A percentile compares a stretch with the other conserved stretches of the same genome.
phyloP scores from a whole-genome alignment of 53 echinoderm and acorn worm species.

The Patiria pectinifera region DNA sequence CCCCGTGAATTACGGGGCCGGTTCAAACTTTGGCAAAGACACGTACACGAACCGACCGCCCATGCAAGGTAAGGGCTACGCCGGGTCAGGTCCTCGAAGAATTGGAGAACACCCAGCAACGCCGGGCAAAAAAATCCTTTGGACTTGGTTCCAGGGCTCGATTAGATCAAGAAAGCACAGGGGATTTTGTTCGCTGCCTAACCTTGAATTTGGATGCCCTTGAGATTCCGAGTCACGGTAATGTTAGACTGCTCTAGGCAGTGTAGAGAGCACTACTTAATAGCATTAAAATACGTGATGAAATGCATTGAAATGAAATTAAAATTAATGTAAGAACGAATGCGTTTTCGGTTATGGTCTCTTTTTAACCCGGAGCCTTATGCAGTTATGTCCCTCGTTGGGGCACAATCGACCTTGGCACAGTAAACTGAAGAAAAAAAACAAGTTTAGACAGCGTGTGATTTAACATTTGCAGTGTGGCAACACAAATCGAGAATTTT shows the following conservation, averaged over 20 bases:
- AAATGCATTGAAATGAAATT: not conserved
- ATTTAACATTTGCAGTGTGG: too few species aligned
- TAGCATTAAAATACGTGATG: not conserved
- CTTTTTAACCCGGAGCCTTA: not conserved
- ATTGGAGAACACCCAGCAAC: not conserved
- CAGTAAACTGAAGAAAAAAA: too few species aligned
- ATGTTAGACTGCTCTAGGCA: not conserved
- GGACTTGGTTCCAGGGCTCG: not conserved
- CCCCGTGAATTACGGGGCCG: not conserved
- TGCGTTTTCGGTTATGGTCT: not conserved
- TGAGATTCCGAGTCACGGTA: not conserved
- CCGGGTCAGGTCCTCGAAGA: not conserved
- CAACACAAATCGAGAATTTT: too few species aligned
- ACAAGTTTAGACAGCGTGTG: too few species aligned
- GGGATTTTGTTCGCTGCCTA: not conserved
- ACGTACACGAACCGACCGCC: not conserved
- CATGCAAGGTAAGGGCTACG: not conserved
- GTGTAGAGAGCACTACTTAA: not conserved
- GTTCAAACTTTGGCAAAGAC: not conserved
- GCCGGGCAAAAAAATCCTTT: not conserved
- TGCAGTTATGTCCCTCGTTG: too few species aligned
- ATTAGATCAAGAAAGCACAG: too few species aligned
- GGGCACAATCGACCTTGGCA: too few species aligned
- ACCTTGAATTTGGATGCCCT: not conserved
- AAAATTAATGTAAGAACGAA: not conserved